These are phyloP conservation scores for Sturnus vulgaris DNA, from an alignment of 2,113 vertebrate genomes.

Conservation along the genomic window DNA sequence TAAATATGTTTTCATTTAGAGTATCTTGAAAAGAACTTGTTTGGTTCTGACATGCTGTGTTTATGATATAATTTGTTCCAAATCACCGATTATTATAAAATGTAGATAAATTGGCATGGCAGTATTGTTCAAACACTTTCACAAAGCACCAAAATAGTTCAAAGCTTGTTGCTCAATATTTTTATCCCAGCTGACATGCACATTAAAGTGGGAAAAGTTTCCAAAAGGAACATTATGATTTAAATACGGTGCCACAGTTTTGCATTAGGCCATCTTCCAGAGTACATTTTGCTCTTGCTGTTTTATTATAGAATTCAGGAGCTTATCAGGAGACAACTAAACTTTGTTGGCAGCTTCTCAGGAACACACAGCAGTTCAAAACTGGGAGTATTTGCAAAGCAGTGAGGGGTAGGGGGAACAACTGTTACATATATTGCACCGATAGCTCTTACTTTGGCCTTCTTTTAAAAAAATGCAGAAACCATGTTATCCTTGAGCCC, in stretches of 20 bases:
- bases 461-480: neutral
- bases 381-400: neutral
- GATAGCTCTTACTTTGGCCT: neutral
- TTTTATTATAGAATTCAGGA: conserved; percentile 19
- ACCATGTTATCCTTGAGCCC: neutral
- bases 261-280: conserved; percentile 35
- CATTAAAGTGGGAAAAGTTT: neutral
- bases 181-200: conserved; percentile 10
- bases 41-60: conserved; percentile 14
- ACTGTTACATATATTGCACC: neutral
- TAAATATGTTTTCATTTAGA: conserved; percentile 23
- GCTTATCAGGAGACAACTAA: conserved; percentile 1
- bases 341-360: conserved; percentile 1
- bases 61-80: conserved; percentile 4
- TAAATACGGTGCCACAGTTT: neutral
- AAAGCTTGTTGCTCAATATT: conserved; percentile 34
- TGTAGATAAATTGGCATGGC: neutral
- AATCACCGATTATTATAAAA: neutral
- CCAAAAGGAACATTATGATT: conserved; percentile 14
- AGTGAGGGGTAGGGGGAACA: neutral
- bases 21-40: conserved; percentile 8
- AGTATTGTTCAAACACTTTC: conserved; percentile 9
- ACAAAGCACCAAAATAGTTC: conserved; percentile 46
- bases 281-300: conserved; percentile 38
- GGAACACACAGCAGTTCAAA: neutral